These are phyloP conservation scores for Xylota sylvarum DNA, from an alignment of 2,888 invertebrate species.

Conservation along the genomic window DNA sequence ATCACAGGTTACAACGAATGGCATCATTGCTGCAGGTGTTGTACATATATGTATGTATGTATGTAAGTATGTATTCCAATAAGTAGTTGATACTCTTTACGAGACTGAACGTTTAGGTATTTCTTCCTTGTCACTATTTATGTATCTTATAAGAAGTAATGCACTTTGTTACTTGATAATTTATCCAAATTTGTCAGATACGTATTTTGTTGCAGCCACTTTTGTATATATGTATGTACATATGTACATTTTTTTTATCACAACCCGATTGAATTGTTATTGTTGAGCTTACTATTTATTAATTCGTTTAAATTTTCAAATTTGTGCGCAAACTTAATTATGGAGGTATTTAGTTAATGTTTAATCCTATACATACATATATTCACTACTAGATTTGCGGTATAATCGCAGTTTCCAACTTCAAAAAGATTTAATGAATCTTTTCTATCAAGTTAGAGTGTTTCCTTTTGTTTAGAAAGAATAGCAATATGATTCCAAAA, in stretches of 20 bases:
- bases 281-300: too few species aligned
- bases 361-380: too few species aligned
- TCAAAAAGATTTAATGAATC: too few species aligned
- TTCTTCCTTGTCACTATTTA: background rate
- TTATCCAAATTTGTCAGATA: background rate
- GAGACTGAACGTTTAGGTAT: background rate
- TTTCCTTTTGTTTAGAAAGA: too few species aligned
- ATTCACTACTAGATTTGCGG: too few species aligned
- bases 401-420: too few species aligned
- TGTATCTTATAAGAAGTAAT: background rate
- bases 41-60: background rate
- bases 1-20: background rate
- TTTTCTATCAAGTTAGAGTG: too few species aligned
- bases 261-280: background rate
- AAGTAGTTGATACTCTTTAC: background rate
- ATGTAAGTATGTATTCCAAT: background rate
- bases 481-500: background rate
- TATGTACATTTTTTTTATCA: background rate
- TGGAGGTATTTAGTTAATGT: too few species aligned
- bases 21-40: background rate
- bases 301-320: too few species aligned
- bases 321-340: too few species aligned
- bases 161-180: background rate
- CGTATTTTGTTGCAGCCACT: background rate
- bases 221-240: background rate